Evolutionary conservation across 2,113 vertebrate genomes (phyloP), one percentile per base, ranked within the genome.

Genomic region (Xiphorhynchus elegans): DNA sequence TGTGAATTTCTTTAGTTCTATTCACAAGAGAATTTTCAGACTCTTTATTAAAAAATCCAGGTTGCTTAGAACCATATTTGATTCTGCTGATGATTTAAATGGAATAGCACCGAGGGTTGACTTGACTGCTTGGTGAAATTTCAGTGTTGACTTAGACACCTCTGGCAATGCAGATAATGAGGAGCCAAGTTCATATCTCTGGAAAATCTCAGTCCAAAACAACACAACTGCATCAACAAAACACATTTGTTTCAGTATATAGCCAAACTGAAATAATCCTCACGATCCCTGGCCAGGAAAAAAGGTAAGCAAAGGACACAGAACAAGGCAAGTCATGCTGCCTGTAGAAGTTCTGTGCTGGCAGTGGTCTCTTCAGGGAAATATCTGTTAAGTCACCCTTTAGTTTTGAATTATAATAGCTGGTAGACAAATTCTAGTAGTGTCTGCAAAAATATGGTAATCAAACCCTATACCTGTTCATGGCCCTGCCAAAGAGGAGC

Each of bases 381-480:
- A 64, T 84, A 53, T 17, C 18, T 83, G 29, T 76, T 86, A 40
- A 70, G 8, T 89, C 74, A 58, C 73, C 55, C 80, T 19, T 76
- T 90, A 63, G 80, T 82, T 92, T 84, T 70, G 42, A 89, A 80
- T 63, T 95, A 72, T 78, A 93, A 91, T 67, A 94, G n/a, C 17
- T 33, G 75, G 47, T 74, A 89, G 76, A 44, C 60, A 91, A 90
- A 85, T 91, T 56, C 53, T 90, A 91, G 63, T 59, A 88, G 68
- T 70, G 37, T 68, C 78, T 84, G 40, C 60, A 96, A 50, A 95
- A 56, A 73, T 83, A 90, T 44, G 21, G 62, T 91, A 84, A 87
- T 89, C 66, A 95, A 95, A 93, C 60, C 26, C 24, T 50, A 79
- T 39, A 86, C 37, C 44, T 95, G 67, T 93, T 96, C 93, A 90